phyloP scores from a whole-genome alignment of 2,888 invertebrate genomes.

The Drosophila neotestacea region DNA sequence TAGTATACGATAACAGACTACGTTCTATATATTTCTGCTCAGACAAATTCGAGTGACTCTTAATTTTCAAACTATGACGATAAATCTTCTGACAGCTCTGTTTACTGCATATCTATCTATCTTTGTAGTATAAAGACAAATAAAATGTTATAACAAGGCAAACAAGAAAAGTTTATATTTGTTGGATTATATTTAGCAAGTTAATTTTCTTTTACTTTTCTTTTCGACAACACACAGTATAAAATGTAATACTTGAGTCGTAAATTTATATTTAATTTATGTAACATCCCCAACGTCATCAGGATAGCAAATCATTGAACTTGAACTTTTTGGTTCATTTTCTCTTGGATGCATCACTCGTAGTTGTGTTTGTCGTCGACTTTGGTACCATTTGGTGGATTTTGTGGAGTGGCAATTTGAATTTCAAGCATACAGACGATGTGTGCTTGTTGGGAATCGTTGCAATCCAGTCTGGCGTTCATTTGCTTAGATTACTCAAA shows the following conservation, averaged over 20 bases:
- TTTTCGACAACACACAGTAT: neutral
- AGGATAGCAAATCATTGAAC: neutral
- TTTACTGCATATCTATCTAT: no score
- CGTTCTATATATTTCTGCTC: no score
- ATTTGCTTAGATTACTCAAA: slow-evolving; percentile 51
- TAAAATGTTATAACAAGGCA: neutral
- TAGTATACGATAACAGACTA: no score
- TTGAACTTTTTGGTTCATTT: slow-evolving; percentile 22
- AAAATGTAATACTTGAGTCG: neutral
- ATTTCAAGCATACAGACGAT: slow-evolving; percentile 19
- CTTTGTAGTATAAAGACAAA: neutral
- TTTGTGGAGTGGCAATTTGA: slow-evolving; percentile 50
- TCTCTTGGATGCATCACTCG: neutral
- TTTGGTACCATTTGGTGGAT: slow-evolving; percentile 5
- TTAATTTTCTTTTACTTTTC: neutral
- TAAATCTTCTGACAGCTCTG: no score
- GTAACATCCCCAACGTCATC: neutral
- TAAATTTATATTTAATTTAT: neutral
- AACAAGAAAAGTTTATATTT: neutral
- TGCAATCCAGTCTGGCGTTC: slow-evolving; percentile 12
- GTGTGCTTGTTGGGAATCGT: neutral
- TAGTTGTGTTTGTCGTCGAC: slow-evolving; percentile 7
- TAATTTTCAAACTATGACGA: no score
- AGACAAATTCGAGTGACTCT: no score
- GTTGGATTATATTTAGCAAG: neutral